Evolutionary conservation across 2,113 vertebrate species (phyloP).

Genomic region (Onychostoma macrolepis): DNA sequence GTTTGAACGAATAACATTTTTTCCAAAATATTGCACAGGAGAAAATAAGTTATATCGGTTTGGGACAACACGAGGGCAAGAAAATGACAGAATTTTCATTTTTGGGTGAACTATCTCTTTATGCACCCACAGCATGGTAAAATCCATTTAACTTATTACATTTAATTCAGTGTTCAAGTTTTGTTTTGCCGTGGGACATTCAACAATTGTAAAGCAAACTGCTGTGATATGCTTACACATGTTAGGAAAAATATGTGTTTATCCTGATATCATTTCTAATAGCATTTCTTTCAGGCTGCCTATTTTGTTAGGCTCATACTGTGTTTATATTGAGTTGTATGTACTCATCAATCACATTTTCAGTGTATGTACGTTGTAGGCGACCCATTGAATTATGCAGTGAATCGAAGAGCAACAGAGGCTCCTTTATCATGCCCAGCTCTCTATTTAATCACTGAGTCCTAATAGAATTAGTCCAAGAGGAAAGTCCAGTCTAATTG

Average conservation of each 20-base stretch:
- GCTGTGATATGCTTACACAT: neutral
- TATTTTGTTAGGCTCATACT: neutral
- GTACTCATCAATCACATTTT: conserved; percentile 6
- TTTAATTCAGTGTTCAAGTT: neutral
- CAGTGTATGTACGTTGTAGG: neutral
- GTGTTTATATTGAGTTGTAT: conserved; percentile 21
- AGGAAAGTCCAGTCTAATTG: conserved; percentile 36
- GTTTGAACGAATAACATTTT: neutral
- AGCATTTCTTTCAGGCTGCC: neutral
- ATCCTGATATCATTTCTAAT: neutral
- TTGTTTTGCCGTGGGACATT: neutral
- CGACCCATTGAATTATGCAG: conserved; percentile 30
- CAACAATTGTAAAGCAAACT: neutral
- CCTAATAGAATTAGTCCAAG: conserved; percentile 54
- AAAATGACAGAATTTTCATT: too few relatives aligned
- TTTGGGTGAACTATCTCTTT: too few relatives aligned
- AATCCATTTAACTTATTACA: neutral
- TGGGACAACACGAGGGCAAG: too few relatives aligned
- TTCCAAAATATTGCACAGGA: neutral
- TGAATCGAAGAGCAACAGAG: conserved; percentile 22
- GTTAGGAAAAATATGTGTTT: neutral
- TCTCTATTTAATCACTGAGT: conserved; percentile 43
- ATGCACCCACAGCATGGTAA: neutral
- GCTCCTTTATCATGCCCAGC: conserved; percentile 46
- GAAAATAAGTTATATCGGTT: neutral